Evolutionary conservation across 1,140 invertebrate species (phyloP).

Genomic region (Stegodyphus dumicola): DNA sequence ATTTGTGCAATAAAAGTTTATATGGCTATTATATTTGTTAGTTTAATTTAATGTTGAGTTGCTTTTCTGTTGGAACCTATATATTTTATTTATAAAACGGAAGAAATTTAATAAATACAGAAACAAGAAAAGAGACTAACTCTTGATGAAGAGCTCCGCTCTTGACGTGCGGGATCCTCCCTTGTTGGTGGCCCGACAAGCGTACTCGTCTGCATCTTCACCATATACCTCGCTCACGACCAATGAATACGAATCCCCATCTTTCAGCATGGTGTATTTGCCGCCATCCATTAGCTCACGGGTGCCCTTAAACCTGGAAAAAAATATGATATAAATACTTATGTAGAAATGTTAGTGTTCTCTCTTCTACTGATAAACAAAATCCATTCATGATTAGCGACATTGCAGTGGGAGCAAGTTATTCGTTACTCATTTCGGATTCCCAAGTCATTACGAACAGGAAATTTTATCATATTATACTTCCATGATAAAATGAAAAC

Average conservation of each 20-base stretch:
- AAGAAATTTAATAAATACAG: background rate
- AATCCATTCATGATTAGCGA: too few species aligned
- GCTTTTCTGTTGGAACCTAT: too few species aligned
- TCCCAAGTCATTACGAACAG: too few species aligned
- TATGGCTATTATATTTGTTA: too few species aligned
- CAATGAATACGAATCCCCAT: slow-evolving; percentile 82
- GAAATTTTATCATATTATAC: too few species aligned
- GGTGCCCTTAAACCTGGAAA: slow-evolving; percentile 85
- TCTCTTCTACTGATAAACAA: too few species aligned
- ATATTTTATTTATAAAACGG: background rate
- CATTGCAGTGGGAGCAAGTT: too few species aligned
- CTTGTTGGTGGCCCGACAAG: slow-evolving; percentile 92
- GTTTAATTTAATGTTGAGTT: too few species aligned
- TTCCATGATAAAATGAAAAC: too few species aligned
- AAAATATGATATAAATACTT: background rate
- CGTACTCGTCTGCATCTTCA: slow-evolving; percentile 98
- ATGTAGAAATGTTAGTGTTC: background rate
- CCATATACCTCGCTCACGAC: slow-evolving; percentile 93
- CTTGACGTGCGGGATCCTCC: slow-evolving; percentile 93
- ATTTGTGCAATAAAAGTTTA: too few species aligned
- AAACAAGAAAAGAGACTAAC: slow-evolving; percentile 10
- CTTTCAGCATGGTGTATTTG: slow-evolving; percentile 90
- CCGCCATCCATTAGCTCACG: slow-evolving; percentile 93
- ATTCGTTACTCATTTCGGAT: too few species aligned
- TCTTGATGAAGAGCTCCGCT: slow-evolving; percentile 95